Conservation (phyloP, 2,113 vertebrate species). For the Cisticola juncidis region DNA sequence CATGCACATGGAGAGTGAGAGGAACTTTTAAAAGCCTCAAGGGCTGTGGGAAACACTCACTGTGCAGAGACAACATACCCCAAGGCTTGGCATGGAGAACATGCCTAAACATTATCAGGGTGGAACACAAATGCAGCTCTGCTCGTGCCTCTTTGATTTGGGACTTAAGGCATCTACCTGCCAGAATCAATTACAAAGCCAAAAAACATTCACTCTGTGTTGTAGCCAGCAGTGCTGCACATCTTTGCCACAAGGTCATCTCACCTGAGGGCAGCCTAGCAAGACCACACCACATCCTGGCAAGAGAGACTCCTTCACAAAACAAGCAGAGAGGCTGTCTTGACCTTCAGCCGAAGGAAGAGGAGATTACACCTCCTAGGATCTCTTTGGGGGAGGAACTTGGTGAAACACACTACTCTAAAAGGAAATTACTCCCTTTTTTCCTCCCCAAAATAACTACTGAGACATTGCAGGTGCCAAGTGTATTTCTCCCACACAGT, state of each 20-base stretch:
- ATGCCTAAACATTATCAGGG: not conserved
- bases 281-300: not conserved
- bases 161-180: not conserved
- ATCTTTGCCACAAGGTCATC: not conserved
- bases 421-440: not conserved
- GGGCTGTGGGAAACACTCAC: not conserved
- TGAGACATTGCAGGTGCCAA: not conserved
- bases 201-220: not conserved
- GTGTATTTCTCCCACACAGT: not conserved
- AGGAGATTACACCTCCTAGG: not conserved
- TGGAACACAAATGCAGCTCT: not conserved
- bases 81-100: not conserved
- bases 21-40: not conserved
- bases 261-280: not conserved
- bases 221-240: not conserved
- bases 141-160: not conserved
- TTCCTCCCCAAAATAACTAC: not conserved
- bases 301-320: not conserved
- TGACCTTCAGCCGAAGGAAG: not conserved
- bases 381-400: not conserved
- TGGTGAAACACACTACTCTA: not conserved
- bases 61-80: fast-evolving
- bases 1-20: fast-evolving
- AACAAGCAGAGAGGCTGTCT: not conserved
- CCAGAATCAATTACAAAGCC: not conserved